Conservation (phyloP, 2,888 invertebrate species). For the Serripes groenlandicus region DNA sequence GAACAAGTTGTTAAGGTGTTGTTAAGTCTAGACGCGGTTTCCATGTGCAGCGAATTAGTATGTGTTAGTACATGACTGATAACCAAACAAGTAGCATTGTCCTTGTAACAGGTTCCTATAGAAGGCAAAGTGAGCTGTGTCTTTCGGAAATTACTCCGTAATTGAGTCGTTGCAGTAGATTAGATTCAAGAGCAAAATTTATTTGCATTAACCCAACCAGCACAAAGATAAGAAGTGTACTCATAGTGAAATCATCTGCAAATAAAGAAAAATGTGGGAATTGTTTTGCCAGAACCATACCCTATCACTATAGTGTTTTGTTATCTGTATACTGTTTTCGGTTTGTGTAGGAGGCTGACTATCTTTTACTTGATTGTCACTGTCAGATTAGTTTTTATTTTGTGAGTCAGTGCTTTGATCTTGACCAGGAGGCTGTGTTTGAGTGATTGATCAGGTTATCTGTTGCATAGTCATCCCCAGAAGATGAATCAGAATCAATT, state of each 20-base stretch:
- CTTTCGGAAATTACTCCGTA: slow-evolving; percentile 52
- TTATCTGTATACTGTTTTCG: too few species aligned
- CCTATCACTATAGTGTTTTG: background rate
- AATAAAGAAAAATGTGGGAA: slow-evolving; percentile 5
- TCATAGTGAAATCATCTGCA: slow-evolving; percentile 23
- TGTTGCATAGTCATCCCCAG: background rate
- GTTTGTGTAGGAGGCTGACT: too few species aligned
- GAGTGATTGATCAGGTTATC: background rate
- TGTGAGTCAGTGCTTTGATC: background rate
- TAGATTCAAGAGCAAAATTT: background rate
- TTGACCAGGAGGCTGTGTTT: too few species aligned
- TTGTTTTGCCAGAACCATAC: background rate
- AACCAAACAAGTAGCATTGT: slow-evolving; percentile 7
- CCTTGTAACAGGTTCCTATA: slow-evolving; percentile 8
- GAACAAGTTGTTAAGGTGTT: slow-evolving; percentile 19
- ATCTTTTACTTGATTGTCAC: background rate
- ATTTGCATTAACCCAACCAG: too few species aligned
- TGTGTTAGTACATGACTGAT: slow-evolving; percentile 28
- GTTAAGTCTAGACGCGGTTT: slow-evolving; percentile 19
- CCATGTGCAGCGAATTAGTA: slow-evolving; percentile 17
- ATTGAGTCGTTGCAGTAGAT: slow-evolving; percentile 43
- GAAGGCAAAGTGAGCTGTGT: background rate
- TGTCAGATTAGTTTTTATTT: background rate
- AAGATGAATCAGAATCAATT: background rate
- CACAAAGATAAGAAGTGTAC: too few species aligned